Evolutionary conservation across 1,140 invertebrate species (phyloP).

Genomic region (Theocolax elegans): DNA sequence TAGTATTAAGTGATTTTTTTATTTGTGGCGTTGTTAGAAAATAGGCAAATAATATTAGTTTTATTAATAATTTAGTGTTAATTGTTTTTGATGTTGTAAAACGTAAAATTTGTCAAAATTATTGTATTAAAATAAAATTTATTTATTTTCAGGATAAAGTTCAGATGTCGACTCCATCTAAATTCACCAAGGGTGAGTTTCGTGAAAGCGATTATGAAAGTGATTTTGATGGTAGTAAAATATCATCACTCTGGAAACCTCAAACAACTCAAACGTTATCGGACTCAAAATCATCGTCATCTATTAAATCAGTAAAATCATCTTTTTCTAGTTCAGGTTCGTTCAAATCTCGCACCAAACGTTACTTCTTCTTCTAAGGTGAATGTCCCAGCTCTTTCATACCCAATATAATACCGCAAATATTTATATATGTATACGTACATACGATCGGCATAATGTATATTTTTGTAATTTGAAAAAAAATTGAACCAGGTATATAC

Average conservation of each 20-base stretch:
- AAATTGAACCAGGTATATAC: conserved; percentile 16
- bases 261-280: conserved; percentile 33
- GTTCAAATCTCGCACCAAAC: conserved; percentile 38
- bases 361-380: conserved; percentile 40
- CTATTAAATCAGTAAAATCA: conserved; percentile 31
- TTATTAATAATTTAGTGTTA: not conserved
- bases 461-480: conserved; percentile 39
- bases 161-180: conserved; percentile 68
- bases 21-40: not conserved
- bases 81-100: conserved; percentile 1
- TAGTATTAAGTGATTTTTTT: no score
- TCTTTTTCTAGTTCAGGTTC: conserved; percentile 41
- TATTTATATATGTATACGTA: not conserved
- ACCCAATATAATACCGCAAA: conserved; percentile 23
- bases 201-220: conserved; percentile 79
- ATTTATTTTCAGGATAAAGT: conserved; percentile 23
- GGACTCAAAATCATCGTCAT: conserved; percentile 41
- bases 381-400: conserved; percentile 35
- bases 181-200: conserved; percentile 78
- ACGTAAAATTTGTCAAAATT: no score
- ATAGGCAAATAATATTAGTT: not conserved
- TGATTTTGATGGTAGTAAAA: conserved; percentile 75
- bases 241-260: conserved; percentile 73
- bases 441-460: no score
- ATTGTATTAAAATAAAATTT: no score